phyloP scores from a whole-genome alignment of 1,140 invertebrate species.

The Euwallacea fornicatus region DNA sequence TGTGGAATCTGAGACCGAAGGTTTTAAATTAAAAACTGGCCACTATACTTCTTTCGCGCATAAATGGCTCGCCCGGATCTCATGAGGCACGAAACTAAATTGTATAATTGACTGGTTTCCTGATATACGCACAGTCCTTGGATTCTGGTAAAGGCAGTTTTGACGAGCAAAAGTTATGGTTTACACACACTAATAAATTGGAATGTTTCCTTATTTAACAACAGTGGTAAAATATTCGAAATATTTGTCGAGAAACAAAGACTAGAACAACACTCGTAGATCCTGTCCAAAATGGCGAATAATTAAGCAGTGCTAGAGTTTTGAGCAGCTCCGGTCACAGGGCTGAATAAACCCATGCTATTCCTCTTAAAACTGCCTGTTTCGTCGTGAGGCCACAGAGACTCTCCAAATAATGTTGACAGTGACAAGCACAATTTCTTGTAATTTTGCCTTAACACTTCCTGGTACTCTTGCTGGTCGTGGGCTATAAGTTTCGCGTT shows the following conservation, averaged over 20 bases:
- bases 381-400: slow-evolving; percentile 66
- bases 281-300: not conserved
- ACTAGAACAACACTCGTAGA: no score
- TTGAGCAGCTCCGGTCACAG: slow-evolving; percentile 66
- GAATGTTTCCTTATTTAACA: not conserved
- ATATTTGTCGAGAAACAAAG: not conserved
- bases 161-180: no score
- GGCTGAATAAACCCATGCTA: slow-evolving; percentile 68
- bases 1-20: no score
- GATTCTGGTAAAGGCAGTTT: not conserved
- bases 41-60: no score
- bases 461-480: slow-evolving; percentile 86
- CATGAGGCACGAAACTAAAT: no score
- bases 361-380: slow-evolving; percentile 64
- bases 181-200: not conserved
- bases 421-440: slow-evolving; percentile 80
- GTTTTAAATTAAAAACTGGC: no score
- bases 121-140: not conserved
- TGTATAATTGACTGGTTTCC: no score
- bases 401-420: slow-evolving; percentile 70
- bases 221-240: not conserved
- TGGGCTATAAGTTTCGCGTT: slow-evolving; percentile 82
- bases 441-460: slow-evolving; percentile 81
- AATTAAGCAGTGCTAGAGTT: slow-evolving; percentile 65
- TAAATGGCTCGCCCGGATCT: no score